Base-by-base conservation (phyloP, 2,797 vertebrate species). In the Acipenser ruthenus region DNA sequence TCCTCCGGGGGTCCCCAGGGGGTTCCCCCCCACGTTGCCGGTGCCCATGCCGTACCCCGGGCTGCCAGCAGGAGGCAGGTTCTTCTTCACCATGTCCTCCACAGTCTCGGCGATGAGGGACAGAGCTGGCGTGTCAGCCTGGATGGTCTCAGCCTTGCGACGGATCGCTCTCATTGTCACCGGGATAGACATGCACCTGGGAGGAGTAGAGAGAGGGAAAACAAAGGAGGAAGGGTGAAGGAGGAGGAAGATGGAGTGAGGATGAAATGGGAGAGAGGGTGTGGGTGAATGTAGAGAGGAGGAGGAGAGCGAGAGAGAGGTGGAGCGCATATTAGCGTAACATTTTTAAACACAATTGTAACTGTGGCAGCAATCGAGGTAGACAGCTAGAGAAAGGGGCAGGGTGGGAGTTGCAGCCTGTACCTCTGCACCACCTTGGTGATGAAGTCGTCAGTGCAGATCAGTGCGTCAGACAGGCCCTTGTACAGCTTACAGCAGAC, bases 381-480 rank as follows among this genome's bases (percentile, higher is more conserved):
- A 37, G 23, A 37, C 23, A 37, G 23, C 23, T 2, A n/a, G 15
- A 7, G 10, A 71, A 49, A 49, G 9, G n/a, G 13, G 10, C n/a
- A 55, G 37, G 18, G 49, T 47, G 6, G 51, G 63, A 1, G 10
- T 62, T 80, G 73, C 15, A 18, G 15, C 15, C 15, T 18, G 15
- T 82, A 99, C 97, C 96, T 94, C 72, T 97, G 95, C 74, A 99
- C 96, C 69, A 99, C 96, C 87, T 98, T 99, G 77, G 97, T 95
- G 82, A 99, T 99, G 83, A 99, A 99, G 79, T 98, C 97, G 79
- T 99, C 97, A 9, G 95, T 98, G 72, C 97, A 99, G 81, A 99
- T 99, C 60, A 99, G 89, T 74, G 96, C 97, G 78, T 99, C 97
- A 1, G 96, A 99, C 6, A 92, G 84, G 67, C 96, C 95, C 81